These are phyloP conservation scores for Spicauda simplicius DNA, from an alignment of 2,888 invertebrate species.

Conservation along the genomic window DNA sequence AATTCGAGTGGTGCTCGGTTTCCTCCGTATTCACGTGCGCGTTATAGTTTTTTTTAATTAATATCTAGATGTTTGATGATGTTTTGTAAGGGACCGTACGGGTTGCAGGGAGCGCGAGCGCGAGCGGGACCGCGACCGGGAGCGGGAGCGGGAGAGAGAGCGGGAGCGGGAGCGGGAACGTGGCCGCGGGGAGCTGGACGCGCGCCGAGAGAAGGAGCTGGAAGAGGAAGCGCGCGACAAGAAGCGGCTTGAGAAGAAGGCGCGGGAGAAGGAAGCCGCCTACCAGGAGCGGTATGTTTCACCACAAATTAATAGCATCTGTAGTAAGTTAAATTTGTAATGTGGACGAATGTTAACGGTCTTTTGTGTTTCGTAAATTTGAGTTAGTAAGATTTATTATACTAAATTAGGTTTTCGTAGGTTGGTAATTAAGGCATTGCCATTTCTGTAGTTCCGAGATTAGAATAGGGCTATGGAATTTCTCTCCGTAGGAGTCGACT, in stretches of 20 bases:
- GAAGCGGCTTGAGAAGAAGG: conserved; percentile 94
- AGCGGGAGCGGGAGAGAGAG: conserved; percentile 69
- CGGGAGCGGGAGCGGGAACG: conserved; percentile 74
- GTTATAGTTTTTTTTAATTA: neutral
- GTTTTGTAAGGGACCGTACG: conserved; percentile 1
- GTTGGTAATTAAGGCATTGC: no score
- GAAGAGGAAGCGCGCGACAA: conserved; percentile 97
- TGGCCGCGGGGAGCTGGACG: conserved; percentile 85
- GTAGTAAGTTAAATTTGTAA: no score
- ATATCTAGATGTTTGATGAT: neutral
- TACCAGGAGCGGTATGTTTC: conserved; percentile 91
- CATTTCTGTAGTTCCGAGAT: no score
- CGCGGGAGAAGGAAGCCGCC: conserved; percentile 97
- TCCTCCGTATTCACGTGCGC: neutral
- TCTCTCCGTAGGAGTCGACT: no score
- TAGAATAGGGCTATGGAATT: no score
- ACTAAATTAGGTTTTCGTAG: no score
- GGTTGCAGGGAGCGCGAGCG: conserved; percentile 64
- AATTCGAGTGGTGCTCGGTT: neutral
- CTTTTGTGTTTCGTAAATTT: no score
- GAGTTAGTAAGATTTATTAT: no score
- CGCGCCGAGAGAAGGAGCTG: conserved; percentile 91
- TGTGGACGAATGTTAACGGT: no score
- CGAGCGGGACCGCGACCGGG: conserved; percentile 70
- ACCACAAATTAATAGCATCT: no score